phyloP scores from a whole-genome alignment of 2,113 vertebrate genomes.

The Engystomops pustulosus region DNA sequence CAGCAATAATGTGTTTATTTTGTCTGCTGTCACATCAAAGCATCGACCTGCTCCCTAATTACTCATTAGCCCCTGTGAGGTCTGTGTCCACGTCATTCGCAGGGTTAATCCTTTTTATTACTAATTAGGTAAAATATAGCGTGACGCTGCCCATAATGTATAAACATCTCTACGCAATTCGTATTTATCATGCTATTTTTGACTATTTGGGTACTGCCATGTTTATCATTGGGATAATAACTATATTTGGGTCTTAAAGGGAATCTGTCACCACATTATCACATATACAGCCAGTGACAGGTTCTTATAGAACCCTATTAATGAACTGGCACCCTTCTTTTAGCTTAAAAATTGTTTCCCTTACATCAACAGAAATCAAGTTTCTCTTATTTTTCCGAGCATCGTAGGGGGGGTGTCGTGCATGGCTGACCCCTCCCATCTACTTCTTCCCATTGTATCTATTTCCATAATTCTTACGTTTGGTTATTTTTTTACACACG shows the following conservation, averaged over 20 bases:
- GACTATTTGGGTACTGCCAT: not conserved
- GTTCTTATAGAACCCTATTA: no score
- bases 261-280: no score
- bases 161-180: not conserved
- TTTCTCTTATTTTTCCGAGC: no score
- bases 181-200: not conserved
- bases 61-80: conserved; percentile 52
- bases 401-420: no score
- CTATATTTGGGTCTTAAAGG: not conserved
- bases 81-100: conserved; percentile 42
- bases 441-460: no score
- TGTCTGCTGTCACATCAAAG: conserved; percentile 57
- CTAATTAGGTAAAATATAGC: conserved; percentile 15
- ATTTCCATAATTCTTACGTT: no score
- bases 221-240: not conserved
- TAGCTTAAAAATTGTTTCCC: no score
- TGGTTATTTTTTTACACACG: no score
- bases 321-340: no score
- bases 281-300: no score
- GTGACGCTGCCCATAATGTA: conserved; percentile 22
- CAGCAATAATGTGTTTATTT: conserved; percentile 56
- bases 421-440: no score
- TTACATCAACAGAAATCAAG: no score
- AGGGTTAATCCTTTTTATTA: conserved; percentile 35
- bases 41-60: conserved; percentile 57